Evolutionary conservation across 2,113 vertebrate genomes (phyloP).

Genomic region (Eulemur macaco): DNA sequence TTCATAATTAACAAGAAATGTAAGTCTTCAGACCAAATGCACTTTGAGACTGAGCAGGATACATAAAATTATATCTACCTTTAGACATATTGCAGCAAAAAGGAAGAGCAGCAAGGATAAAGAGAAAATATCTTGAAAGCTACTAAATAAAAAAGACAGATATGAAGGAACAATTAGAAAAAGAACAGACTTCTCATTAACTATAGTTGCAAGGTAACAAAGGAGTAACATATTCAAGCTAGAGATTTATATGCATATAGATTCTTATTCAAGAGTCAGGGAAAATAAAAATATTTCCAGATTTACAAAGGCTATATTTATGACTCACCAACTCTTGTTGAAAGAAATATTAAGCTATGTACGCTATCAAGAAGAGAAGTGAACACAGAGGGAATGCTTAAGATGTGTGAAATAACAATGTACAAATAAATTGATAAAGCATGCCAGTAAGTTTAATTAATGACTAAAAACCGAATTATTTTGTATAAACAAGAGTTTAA

Average conservation of each 20-base stretch:
- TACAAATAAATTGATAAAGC: constrained; percentile 47
- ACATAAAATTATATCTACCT: constrained; percentile 20
- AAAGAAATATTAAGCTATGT: constrained; percentile 47
- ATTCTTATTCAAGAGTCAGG: constrained; percentile 45
- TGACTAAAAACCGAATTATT: neutral
- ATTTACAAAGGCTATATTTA: constrained; percentile 46
- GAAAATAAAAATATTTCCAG: constrained; percentile 57
- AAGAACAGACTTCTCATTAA: constrained; percentile 41
- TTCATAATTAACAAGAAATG: neutral
- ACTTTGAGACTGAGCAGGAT: constrained; percentile 6
- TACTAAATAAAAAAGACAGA: constrained; percentile 10
- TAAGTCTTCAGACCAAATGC: constrained; percentile 26
- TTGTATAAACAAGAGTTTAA: constrained; percentile 34
- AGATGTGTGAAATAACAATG: neutral
- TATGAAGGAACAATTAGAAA: constrained; percentile 45
- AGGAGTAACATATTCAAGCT: constrained; percentile 27
- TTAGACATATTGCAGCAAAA: neutral
- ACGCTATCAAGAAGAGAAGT: neutral
- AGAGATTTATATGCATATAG: neutral
- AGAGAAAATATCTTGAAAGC: constrained; percentile 45
- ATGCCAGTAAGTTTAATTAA: constrained; percentile 50
- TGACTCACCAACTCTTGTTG: neutral
- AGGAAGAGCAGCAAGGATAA: constrained; percentile 10
- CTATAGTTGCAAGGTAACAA: neutral
- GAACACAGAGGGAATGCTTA: neutral